These are phyloP conservation scores for Plusia festucae DNA, from an alignment of 2,888 invertebrate genomes.

Conservation along the genomic window DNA sequence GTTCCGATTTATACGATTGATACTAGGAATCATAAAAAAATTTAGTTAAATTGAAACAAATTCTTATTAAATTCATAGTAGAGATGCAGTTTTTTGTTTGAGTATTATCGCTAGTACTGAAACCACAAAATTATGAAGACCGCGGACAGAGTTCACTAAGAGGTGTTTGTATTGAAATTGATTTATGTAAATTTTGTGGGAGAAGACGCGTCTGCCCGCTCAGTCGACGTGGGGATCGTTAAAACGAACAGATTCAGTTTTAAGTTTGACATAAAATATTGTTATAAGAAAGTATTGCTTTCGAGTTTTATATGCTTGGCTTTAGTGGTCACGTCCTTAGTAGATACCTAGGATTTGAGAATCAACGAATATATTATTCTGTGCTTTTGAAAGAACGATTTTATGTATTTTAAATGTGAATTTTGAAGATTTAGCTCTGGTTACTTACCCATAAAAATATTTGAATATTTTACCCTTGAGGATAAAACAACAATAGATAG, in stretches of 20 bases:
- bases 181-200: slow-evolving; percentile 86
- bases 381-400: background rate
- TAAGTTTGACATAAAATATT: slow-evolving; percentile 51
- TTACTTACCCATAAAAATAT: background rate
- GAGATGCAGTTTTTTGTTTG: too few relatives aligned
- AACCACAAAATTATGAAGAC: slow-evolving; percentile 66
- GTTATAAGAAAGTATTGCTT: slow-evolving; percentile 23
- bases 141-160: slow-evolving; percentile 86
- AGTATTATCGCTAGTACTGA: slow-evolving; percentile 52
- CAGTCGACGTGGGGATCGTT: slow-evolving; percentile 72
- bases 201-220: slow-evolving; percentile 76
- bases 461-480: too few relatives aligned
- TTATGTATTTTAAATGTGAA: background rate
- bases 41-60: too few relatives aligned
- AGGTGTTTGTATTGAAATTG: slow-evolving; percentile 89
- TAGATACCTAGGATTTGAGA: slow-evolving; percentile 4
- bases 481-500: too few relatives aligned
- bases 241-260: slow-evolving; percentile 74
- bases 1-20: too few relatives aligned
- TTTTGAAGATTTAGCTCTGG: background rate
- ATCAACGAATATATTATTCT: background rate
- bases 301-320: background rate
- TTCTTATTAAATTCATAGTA: too few relatives aligned
- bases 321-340: slow-evolving; percentile 3
- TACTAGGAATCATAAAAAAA: too few relatives aligned